Percentiles rank a stretch among this genome's conserved stretches.
These are phyloP conservation scores for Elachura formosa DNA, from an alignment of 2,113 vertebrate genomes.

Conservation along the genomic window DNA sequence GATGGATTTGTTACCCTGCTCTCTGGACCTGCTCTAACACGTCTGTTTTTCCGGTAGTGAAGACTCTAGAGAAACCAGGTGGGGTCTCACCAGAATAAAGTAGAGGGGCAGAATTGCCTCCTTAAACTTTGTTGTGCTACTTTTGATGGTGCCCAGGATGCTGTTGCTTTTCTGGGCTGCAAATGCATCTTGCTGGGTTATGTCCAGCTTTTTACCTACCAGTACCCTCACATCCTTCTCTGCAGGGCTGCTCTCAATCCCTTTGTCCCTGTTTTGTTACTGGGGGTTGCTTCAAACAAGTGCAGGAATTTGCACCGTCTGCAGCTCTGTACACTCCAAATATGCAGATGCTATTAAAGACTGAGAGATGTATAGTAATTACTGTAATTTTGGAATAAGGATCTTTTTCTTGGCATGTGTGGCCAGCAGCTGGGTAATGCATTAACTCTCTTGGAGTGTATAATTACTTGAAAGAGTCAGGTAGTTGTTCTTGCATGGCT, in stretches of 20 bases:
- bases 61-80: background rate
- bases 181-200: rapidly evolving
- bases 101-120: background rate
- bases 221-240: background rate
- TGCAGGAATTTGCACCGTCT: background rate
- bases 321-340: background rate
- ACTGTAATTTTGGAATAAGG: background rate
- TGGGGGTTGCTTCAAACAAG: rapidly evolving
- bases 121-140: rapidly evolving
- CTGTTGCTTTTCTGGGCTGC: background rate
- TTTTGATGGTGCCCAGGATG: background rate
- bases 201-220: background rate
- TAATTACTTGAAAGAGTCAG: background rate
- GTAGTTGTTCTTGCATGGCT: background rate
- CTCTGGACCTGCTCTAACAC: rapidly evolving
- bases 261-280: background rate
- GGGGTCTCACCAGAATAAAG: background rate
- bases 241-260: background rate
- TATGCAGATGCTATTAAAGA: background rate
- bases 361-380: background rate
- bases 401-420: background rate
- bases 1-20: background rate
- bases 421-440: background rate
- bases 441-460: background rate
- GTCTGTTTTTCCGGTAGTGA: background rate